Base-by-base conservation (phyloP, 2,113 vertebrate genomes). In the Tragelaphus buxtoni region DNA sequence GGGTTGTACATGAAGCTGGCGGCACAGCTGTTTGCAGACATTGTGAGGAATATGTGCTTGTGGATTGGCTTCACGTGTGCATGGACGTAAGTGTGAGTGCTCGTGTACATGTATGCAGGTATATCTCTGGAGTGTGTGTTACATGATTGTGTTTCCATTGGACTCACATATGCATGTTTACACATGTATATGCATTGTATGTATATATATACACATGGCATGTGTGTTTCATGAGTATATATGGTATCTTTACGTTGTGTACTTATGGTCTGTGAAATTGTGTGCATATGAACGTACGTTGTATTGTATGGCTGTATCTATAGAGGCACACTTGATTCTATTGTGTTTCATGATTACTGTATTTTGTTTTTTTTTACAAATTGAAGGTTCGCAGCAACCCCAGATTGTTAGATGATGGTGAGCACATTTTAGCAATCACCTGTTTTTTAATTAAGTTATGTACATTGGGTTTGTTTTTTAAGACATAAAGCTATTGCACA, bases 1-100 rank as follows among this genome's bases (percentile, higher is more conserved):
- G 18, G 14, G 55, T 5, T 45, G 2, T 1, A 35, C 6, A 2
- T 0, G n/a, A 17, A 7, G 0, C 28, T 6, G 8, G 69, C 4
- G 0, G 5, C 1, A 11, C 1, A 3, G 60, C 5, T 10, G 26
- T 7, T 26, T 8, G 32, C 60, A 65, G 3, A n/a, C 12, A 0
- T 0, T 1, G 6, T 5, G 30, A 3, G 39, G 35, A 13, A 53
- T 16, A 0, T 0, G 5, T 11, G 53, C 28, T 2, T 42, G 17
- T 45, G 45, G 35, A 9, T 9, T 53, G 47, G 5, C 51, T 51
- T 5, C 32, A 5, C 0, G 2, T n/a, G 49, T 39, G 24, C 30
- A 12, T 16, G 16, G 8, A 26, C 13, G 4, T 28, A 55, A 1
- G 69, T 22, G 51, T 24, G 30, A 30, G 3, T 32, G 5, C 20